Evolutionary conservation across 1,140 invertebrate species (phyloP).

Genomic region (Holcopasites calliopsidis): DNA sequence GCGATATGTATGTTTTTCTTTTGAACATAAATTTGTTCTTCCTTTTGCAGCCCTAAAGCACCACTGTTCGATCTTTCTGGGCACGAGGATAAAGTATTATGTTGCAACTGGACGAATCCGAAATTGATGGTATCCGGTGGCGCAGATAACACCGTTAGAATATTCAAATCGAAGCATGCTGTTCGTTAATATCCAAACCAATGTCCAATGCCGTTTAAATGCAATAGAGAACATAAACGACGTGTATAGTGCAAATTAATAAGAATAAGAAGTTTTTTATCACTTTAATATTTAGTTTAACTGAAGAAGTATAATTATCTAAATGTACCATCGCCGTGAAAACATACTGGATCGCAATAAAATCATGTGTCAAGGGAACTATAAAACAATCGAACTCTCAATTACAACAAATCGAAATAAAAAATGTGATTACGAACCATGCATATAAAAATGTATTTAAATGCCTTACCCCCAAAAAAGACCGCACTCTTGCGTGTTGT

Average conservation of each 20-base stretch:
- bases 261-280: constrained; percentile 9
- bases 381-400: constrained; percentile 3
- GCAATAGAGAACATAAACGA: neutral
- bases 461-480: too few species aligned
- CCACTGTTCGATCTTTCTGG: constrained; percentile 96
- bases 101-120: constrained; percentile 95
- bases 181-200: constrained; percentile 43
- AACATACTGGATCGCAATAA: neutral
- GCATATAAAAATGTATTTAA: neutral
- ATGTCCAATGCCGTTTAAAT: neutral
- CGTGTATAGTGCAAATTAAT: constrained; percentile 15
- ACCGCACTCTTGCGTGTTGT: constrained; percentile 24
- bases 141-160: constrained; percentile 95
- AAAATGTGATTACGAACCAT: neutral
- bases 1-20: neutral
- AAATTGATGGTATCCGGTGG: constrained; percentile 94
- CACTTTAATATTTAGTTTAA: constrained; percentile 31
- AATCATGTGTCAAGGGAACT: neutral
- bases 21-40: neutral
- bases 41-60: constrained; percentile 87
- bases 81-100: constrained; percentile 96
- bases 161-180: constrained; percentile 86
- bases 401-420: neutral
- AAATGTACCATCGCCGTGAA: neutral
- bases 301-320: constrained; percentile 8